Evolutionary conservation across 2,113 vertebrate species (phyloP).

Genomic region (Xenopus borealis): DNA sequence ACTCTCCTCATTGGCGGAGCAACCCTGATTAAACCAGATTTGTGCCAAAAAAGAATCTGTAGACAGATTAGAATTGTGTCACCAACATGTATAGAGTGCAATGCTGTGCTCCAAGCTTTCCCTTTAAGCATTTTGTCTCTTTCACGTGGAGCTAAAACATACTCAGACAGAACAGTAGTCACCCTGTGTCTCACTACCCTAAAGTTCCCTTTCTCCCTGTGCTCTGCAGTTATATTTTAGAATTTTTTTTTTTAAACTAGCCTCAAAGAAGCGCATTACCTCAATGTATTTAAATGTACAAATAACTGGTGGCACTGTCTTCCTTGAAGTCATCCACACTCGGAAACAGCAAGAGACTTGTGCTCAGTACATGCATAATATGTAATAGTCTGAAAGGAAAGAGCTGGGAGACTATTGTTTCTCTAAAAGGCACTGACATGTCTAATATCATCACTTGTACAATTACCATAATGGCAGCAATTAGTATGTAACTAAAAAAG

Average conservation of each 20-base stretch:
- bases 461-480: slow-evolving; percentile 37
- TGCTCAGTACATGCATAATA: slow-evolving; percentile 11
- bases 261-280: not conserved
- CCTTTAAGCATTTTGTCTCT: too few relatives aligned
- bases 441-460: slow-evolving; percentile 29
- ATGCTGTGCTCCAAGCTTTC: too few relatives aligned
- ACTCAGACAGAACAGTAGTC: too few relatives aligned
- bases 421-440: slow-evolving; percentile 26
- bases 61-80: too few relatives aligned
- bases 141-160: too few relatives aligned
- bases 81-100: too few relatives aligned
- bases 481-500: slow-evolving; percentile 22
- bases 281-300: not conserved
- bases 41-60: too few relatives aligned
- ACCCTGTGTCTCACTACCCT: too few relatives aligned
- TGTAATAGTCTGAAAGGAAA: not conserved
- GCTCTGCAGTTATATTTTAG: too few relatives aligned
- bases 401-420: slow-evolving; percentile 15
- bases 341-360: slow-evolving; percentile 1
- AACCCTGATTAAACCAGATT: too few relatives aligned
- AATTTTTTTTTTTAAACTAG: not conserved
- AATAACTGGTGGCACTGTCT: slow-evolving; percentile 10
- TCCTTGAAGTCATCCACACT: slow-evolving; percentile 5
- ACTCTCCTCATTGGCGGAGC: too few relatives aligned
- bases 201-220: too few relatives aligned